A percentile compares a stretch with the other conserved stretches of the same genome.
Conservation (phyloP, 2,888 invertebrate species). For the Acleris holmiana region DNA sequence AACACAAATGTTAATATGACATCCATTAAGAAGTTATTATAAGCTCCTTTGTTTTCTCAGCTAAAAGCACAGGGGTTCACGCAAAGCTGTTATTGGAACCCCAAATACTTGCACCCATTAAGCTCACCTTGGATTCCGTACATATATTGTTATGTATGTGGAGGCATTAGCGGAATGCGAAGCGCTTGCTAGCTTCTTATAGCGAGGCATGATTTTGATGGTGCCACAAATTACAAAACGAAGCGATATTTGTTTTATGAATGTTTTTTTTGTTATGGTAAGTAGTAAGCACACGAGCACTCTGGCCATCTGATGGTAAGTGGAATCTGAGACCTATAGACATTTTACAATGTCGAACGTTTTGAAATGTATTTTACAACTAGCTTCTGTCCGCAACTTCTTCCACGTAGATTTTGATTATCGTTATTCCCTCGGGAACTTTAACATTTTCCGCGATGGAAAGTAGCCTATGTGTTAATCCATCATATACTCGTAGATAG, state of each 20-base stretch:
- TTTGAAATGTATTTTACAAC: no score
- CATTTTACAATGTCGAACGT: no score
- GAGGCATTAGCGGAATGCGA: constrained; percentile 35
- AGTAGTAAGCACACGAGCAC: no score
- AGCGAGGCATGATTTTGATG: constrained; percentile 15
- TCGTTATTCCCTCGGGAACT: no score
- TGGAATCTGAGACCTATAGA: no score
- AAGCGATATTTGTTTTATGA: neutral
- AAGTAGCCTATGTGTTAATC: no score
- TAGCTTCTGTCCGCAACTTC: no score
- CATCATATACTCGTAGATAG: no score
- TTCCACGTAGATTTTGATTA: no score
- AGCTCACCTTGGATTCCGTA: constrained; percentile 17
- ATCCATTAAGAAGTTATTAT: constrained; percentile 25
- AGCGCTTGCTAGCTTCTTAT: constrained; percentile 40
- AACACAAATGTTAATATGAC: neutral
- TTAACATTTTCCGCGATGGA: no score
- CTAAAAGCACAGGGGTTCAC: constrained; percentile 30
- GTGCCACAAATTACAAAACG: neutral
- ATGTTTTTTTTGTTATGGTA: neutral
- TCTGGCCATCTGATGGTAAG: no score
- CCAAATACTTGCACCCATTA: constrained; percentile 31
- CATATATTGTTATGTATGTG: constrained; percentile 13
- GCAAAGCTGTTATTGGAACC: constrained; percentile 5
- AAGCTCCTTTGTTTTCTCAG: constrained; percentile 27